Base-by-base conservation (phyloP, 2,113 vertebrate genomes). In the Vanacampus margaritifer region DNA sequence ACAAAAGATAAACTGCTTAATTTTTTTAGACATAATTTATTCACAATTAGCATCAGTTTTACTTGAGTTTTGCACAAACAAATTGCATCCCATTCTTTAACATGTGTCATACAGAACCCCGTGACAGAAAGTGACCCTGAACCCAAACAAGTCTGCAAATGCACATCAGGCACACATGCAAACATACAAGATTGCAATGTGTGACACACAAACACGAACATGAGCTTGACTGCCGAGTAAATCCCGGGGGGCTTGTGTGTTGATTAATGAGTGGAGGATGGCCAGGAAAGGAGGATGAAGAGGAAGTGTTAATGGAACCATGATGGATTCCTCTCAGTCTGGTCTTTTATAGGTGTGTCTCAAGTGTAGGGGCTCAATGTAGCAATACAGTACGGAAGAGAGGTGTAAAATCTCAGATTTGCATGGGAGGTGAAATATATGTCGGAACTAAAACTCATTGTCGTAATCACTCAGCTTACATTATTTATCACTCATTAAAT, bases 251-350 rank as follows among this genome's bases (percentile, higher is more conserved):
- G 79, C 80, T 43, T 70, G 76, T 71, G 71, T 74, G 70, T 64
- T 87, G 87, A 90, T 90, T 89, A 90, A 89, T 83, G 82, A 82
- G 69, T 70, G 68, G 78, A 80, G 72, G 82, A 81, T 81, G 78
- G 81, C 81, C 65, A 79, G 71, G 79, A 88, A 79, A 84, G 73
- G 76, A 83, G 83, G 78, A 87, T 76, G 84, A 85, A 84, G 79
- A 67, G 74, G 69, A 78, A 67, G 82, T 81, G 86, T 86, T 89
- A 87, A 91, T 89, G 83, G 86, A 86, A 76, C 83, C 73, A 76
- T 87, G 86, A 85, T 88, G 80, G 76, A 82, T 91, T 90, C 81
- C 81, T 88, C 78, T 68, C 65, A 75, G 75, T 76, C 64, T 71
- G 54, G 67, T 87, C 73, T 81, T 83, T 86, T 84, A 80, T 84